Percentiles rank a stretch among this genome's conserved stretches.
phyloP scores from a whole-genome alignment of 2,797 vertebrate genomes.

The Spinibarbus caldwelli region DNA sequence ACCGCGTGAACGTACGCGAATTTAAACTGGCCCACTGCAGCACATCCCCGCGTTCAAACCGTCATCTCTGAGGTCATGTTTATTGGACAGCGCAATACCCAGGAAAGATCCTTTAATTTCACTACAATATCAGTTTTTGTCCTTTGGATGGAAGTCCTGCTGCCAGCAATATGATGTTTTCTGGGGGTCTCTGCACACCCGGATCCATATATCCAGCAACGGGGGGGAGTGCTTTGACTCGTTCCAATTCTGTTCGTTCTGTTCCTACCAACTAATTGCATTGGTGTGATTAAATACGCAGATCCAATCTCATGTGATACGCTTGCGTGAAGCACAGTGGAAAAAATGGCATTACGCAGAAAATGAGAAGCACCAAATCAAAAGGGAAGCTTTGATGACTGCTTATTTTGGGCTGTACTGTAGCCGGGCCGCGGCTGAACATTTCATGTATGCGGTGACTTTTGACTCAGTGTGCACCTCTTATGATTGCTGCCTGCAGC shows the following conservation, averaged over 20 bases:
- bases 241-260: conserved; percentile 43
- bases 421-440: conserved; percentile 34
- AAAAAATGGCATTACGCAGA: conserved; percentile 44
- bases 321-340: conserved; percentile 41
- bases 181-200: neutral
- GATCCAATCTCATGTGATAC: conserved; percentile 57
- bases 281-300: conserved; percentile 60
- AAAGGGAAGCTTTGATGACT: conserved; percentile 54
- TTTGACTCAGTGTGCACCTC: conserved; percentile 50
- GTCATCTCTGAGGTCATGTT: conserved; percentile 21
- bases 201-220: neutral
- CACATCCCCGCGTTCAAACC: neutral
- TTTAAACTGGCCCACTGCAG: neutral
- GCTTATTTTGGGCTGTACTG: conserved; percentile 47
- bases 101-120: conserved; percentile 12
- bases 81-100: neutral
- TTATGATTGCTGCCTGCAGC: conserved; percentile 65
- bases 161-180: neutral
- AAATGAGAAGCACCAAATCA: conserved; percentile 55
- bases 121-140: neutral
- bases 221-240: neutral
- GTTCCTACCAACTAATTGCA: conserved; percentile 48
- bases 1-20: neutral
- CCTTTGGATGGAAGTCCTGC: neutral
- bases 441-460: conserved; percentile 52